Conservation (phyloP, 2,113 vertebrate genomes). For the Ardeotis arabs region DNA sequence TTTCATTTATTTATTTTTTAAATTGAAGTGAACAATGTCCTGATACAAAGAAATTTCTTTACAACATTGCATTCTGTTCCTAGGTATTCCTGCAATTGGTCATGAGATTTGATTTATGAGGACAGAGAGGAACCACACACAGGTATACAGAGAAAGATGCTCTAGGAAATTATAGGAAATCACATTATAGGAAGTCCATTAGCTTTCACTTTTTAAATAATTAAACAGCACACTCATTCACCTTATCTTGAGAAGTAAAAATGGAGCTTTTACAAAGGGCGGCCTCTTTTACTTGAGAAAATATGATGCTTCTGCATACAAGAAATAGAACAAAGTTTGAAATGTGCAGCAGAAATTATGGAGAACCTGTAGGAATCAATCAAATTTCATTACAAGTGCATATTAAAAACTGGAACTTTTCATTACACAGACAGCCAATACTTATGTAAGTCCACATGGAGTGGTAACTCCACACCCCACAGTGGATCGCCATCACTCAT, state of each 20-base stretch:
- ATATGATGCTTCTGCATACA: background rate
- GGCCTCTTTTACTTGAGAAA: background rate
- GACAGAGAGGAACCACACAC: background rate
- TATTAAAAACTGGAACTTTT: background rate
- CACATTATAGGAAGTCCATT: constrained; percentile 21
- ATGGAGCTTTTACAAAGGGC: background rate
- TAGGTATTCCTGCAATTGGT: background rate
- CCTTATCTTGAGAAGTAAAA: background rate
- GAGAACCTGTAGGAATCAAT: background rate
- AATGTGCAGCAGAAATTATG: background rate
- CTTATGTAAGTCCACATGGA: background rate
- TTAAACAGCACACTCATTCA: constrained; percentile 7
- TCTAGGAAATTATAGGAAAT: background rate
- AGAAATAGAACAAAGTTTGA: background rate
- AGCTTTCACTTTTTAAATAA: constrained; percentile 33
- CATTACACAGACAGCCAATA: background rate
- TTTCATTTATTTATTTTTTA: background rate
- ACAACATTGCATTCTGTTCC: background rate
- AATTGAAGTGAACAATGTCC: background rate
- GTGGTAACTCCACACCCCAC: background rate
- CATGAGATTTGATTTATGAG: background rate
- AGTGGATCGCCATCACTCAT: background rate
- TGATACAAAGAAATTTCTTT: background rate
- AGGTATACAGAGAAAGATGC: background rate
- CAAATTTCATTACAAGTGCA: background rate